These are phyloP conservation scores for Cheumatopsyche charites DNA, from an alignment of 1,140 invertebrate genomes.

Conservation along the genomic window DNA sequence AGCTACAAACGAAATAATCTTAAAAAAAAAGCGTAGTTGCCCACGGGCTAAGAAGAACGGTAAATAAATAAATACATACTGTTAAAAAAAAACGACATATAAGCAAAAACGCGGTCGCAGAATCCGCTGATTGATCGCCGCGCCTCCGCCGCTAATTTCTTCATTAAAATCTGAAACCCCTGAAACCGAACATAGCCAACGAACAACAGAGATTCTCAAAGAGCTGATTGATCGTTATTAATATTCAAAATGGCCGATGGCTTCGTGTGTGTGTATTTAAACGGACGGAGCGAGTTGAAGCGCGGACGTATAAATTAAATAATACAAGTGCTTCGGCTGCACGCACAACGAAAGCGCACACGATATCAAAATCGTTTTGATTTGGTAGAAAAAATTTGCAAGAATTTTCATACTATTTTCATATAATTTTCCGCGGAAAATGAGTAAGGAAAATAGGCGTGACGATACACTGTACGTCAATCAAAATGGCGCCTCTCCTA, in stretches of 20 bases:
- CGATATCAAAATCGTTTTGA: not conserved
- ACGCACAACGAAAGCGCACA: not conserved
- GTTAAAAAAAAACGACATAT: too few species aligned
- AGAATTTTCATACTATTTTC: not conserved
- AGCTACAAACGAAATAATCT: not conserved
- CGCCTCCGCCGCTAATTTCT: conserved; percentile 35
- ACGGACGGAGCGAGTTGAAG: conserved; percentile 15
- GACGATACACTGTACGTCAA: conserved; percentile 15
- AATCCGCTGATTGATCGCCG: conserved; percentile 37
- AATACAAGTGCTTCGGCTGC: conserved; percentile 1
- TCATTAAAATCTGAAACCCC: conserved; percentile 31
- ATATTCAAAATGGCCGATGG: conserved; percentile 35
- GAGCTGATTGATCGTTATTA: conserved; percentile 33
- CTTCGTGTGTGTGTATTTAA: not conserved
- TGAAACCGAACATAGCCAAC: not conserved
- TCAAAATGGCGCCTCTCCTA: conserved; percentile 28
- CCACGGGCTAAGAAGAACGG: conserved; percentile 31
- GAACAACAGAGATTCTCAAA: not conserved
- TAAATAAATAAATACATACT: conserved; percentile 29
- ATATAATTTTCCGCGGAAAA: too few species aligned
- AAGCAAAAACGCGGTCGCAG: not conserved
- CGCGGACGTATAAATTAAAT: conserved; percentile 25
- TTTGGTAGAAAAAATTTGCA: not conserved
- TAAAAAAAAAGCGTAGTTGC: conserved; percentile 14
- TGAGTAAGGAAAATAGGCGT: too few species aligned